phyloP scores from a whole-genome alignment of 2,888 invertebrate species.

The Lepetodrilus schrolli region DNA sequence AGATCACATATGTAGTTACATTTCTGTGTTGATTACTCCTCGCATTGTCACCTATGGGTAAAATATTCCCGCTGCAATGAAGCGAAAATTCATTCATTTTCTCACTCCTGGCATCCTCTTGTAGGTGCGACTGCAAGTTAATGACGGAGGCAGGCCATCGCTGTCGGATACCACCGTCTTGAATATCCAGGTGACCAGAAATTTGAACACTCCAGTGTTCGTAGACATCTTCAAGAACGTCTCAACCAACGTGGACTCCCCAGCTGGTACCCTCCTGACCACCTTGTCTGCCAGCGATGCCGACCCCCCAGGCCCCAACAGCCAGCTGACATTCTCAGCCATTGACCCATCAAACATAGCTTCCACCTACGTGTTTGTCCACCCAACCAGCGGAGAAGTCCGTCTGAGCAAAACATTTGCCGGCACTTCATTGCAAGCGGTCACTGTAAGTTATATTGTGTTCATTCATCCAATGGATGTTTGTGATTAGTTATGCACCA shows the following conservation, averaged over 20 bases:
- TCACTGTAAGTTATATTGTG: no score
- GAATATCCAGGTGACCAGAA: constrained; percentile 49
- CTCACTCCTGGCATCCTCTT: background rate
- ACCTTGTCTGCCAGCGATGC: constrained; percentile 53
- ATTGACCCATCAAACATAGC: constrained; percentile 27
- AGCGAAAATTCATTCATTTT: background rate
- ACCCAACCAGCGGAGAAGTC: constrained; percentile 51
- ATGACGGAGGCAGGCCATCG: constrained; percentile 56
- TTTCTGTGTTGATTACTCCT: background rate
- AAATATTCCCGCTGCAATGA: background rate
- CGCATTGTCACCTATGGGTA: no score
- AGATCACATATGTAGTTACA: background rate
- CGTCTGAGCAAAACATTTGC: no score
- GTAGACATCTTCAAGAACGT: constrained; percentile 25
- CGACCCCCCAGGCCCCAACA: constrained; percentile 43
- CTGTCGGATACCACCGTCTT: constrained; percentile 52
- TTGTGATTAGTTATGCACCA: no score
- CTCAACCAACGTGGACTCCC: constrained; percentile 39
- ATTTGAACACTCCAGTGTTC: constrained; percentile 51
- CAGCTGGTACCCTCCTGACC: constrained; percentile 39
- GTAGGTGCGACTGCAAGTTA: constrained; percentile 50
- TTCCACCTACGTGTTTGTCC: constrained; percentile 48
- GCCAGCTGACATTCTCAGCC: constrained; percentile 30
- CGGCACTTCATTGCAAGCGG: no score
- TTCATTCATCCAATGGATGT: no score